Percentiles rank a stretch among this genome's conserved stretches.
Evolutionary conservation across 2,113 vertebrate species (phyloP).

Genomic region (Etia nguti): DNA sequence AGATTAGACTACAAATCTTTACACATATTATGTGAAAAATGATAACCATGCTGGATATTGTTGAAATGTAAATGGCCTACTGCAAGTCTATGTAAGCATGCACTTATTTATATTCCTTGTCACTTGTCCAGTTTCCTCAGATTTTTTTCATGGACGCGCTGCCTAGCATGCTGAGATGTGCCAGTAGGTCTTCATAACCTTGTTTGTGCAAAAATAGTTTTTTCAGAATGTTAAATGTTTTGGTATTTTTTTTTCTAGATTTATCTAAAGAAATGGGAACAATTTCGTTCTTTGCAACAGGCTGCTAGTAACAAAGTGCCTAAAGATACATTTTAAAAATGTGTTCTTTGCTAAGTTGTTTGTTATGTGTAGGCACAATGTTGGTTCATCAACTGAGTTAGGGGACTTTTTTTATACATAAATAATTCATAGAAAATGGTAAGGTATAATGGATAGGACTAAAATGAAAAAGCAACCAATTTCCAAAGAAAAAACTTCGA

Average conservation of each 20-base stretch:
- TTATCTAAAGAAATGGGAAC: background rate
- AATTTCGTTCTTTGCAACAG: background rate
- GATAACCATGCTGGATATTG: background rate
- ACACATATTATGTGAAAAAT: background rate
- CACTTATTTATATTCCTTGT: background rate
- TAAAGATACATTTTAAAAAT: background rate
- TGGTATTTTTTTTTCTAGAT: background rate
- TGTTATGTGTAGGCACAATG: background rate
- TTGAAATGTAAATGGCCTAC: background rate
- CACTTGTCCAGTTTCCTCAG: background rate
- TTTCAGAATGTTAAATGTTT: background rate
- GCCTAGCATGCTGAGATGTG: too few relatives aligned
- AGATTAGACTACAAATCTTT: background rate
- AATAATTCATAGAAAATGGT: background rate
- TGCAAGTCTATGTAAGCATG: background rate
- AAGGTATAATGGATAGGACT: background rate
- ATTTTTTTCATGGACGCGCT: background rate
- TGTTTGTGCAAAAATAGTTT: background rate
- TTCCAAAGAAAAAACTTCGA: background rate
- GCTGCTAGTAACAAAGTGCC: background rate
- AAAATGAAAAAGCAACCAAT: background rate
- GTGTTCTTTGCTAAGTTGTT: background rate
- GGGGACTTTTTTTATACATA: background rate
- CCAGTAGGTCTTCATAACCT: background rate
- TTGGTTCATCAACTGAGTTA: background rate